Conservation (phyloP, 2,113 vertebrate species). For the Pelobates fuscus region DNA sequence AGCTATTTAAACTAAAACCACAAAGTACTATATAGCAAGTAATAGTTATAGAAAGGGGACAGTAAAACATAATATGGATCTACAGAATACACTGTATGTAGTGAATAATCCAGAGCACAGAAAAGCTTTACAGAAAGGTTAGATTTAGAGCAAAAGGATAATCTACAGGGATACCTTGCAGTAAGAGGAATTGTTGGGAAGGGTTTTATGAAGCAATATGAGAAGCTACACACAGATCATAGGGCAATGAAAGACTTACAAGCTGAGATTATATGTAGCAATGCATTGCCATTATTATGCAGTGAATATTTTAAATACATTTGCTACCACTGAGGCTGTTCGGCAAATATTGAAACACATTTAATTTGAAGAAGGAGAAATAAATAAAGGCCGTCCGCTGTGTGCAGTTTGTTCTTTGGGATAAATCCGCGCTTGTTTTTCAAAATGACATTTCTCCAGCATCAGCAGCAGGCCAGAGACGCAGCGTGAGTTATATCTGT, state of each 20-base stretch:
- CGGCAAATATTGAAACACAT: constrained; percentile 43
- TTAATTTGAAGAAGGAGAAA: constrained; percentile 32
- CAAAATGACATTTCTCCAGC: constrained; percentile 44
- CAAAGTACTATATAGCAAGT: too few relatives aligned
- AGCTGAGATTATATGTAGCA: constrained; percentile 12
- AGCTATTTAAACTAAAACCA: too few relatives aligned
- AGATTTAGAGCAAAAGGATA: neutral
- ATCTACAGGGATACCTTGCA: neutral
- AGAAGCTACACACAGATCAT: neutral
- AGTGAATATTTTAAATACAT: neutral
- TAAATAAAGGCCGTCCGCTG: constrained; percentile 18
- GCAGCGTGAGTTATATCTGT: constrained; percentile 24
- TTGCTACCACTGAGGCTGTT: constrained; percentile 9
- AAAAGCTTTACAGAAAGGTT: too few relatives aligned
- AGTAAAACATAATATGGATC: too few relatives aligned
- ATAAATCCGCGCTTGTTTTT: constrained; percentile 34
- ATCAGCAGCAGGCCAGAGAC: constrained; percentile 39
- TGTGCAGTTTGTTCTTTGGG: constrained; percentile 26
- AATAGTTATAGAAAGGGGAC: too few relatives aligned
- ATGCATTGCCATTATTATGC: neutral
- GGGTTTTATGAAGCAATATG: neutral
- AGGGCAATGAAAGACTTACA: neutral
- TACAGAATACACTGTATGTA: too few relatives aligned
- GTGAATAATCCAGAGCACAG: too few relatives aligned
- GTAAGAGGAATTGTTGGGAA: neutral